Percentiles rank a stretch among this genome's conserved stretches.
Evolutionary conservation across 2,113 vertebrate species (phyloP).

Genomic region (Numida meleagris): DNA sequence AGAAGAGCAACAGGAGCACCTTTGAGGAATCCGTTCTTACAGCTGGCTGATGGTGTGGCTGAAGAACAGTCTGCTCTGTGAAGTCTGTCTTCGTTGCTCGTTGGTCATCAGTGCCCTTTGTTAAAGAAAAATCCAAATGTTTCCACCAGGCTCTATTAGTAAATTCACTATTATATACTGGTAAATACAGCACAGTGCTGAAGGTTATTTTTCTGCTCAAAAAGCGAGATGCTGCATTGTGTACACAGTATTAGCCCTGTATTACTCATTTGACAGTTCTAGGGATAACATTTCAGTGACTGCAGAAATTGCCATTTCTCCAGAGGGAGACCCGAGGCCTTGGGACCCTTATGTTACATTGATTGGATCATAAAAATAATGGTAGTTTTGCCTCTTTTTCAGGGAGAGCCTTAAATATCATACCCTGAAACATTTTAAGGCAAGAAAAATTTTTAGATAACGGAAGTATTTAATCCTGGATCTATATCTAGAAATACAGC

Average conservation of each 20-base stretch:
- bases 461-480: background rate
- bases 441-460: background rate
- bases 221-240: background rate
- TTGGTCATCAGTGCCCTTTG: background rate
- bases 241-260: background rate
- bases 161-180: accelerated
- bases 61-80: background rate
- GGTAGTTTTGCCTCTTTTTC: background rate
- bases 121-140: background rate
- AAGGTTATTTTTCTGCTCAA: background rate
- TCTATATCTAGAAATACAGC: background rate
- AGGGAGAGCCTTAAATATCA: background rate
- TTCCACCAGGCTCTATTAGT: background rate
- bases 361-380: background rate
- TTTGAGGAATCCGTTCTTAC: background rate
- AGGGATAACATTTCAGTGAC: background rate
- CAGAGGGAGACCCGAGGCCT: background rate
- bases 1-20: background rate
- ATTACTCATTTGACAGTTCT: background rate
- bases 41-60: background rate
- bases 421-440: background rate
- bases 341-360: background rate
- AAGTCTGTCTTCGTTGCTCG: background rate
- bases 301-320: background rate
- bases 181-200: background rate